Percentiles rank a stretch among this genome's conserved stretches.
Conservation (phyloP, 2,888 invertebrate species). For the Rotaria socialis region DNA sequence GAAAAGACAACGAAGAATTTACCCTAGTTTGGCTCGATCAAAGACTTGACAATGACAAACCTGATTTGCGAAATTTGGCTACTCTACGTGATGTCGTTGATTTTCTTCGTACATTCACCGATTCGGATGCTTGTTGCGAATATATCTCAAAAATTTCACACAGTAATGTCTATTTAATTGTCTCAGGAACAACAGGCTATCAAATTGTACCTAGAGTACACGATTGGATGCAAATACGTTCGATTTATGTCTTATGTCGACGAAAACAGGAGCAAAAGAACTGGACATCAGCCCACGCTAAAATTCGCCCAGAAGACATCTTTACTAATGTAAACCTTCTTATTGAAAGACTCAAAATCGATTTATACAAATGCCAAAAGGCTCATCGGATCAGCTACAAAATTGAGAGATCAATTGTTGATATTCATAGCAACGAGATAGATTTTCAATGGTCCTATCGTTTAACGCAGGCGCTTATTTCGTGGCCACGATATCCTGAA, state of each 20-base stretch:
- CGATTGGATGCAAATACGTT: not conserved
- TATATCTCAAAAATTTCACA: not conserved
- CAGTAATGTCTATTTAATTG: not conserved
- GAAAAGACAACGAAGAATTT: not conserved
- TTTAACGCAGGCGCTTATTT: not conserved
- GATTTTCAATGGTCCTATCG: not conserved
- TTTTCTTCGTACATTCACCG: not conserved
- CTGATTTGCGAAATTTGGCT: not conserved
- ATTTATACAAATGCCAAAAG: not conserved
- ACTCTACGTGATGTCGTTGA: not conserved
- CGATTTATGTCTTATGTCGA: not conserved
- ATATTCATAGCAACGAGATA: not conserved
- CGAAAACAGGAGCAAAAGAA: not conserved
- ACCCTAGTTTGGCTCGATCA: not conserved
- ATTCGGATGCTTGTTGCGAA: not conserved
- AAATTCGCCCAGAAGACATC: not conserved
- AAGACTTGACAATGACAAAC: not conserved
- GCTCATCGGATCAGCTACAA: not conserved
- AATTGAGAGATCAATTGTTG: not conserved
- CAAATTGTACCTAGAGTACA: not conserved
- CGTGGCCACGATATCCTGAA: not conserved
- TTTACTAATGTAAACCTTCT: not conserved
- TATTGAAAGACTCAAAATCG: not conserved
- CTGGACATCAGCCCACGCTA: not conserved
- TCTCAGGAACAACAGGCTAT: not conserved